Percentiles rank a stretch among this genome's conserved stretches.
These are phyloP conservation scores for Aptenodytes patagonicus DNA, from an alignment of 2,113 vertebrate species.

Conservation along the genomic window DNA sequence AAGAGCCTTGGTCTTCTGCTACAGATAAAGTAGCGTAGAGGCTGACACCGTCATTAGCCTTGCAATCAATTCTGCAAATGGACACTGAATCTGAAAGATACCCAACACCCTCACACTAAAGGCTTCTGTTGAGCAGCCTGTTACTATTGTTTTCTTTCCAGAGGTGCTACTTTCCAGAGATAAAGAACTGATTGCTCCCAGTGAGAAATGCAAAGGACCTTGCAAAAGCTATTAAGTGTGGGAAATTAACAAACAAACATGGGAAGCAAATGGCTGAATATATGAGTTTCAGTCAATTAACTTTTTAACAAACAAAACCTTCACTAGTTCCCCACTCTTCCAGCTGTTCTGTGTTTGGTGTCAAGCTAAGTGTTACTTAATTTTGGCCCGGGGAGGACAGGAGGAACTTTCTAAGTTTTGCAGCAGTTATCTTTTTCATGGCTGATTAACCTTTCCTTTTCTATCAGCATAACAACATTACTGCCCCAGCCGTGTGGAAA, in stretches of 20 bases:
- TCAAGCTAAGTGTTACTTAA: slow-evolving; percentile 2
- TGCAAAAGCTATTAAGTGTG: slow-evolving; percentile 38
- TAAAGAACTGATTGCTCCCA: slow-evolving; percentile 21
- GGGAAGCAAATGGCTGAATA: slow-evolving; percentile 30
- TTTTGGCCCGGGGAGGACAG: background rate
- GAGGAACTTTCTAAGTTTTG: background rate
- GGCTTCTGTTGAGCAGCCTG: background rate
- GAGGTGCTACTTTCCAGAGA: slow-evolving; percentile 34
- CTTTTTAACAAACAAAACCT: slow-evolving; percentile 8
- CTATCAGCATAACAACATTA: background rate
- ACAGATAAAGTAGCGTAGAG: background rate
- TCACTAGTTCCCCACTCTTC: background rate
- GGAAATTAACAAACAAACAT: slow-evolving; percentile 19
- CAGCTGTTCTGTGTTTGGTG: slow-evolving; percentile 21
- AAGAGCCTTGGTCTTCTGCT: background rate
- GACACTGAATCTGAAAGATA: background rate
- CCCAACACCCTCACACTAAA: background rate
- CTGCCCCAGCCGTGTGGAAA: background rate
- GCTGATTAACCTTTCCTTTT: background rate
- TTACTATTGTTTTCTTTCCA: slow-evolving; percentile 13
- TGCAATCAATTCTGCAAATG: background rate
- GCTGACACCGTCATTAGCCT: background rate
- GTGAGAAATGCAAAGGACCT: slow-evolving; percentile 25
- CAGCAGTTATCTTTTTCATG: background rate
- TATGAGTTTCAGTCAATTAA: slow-evolving; percentile 32